phyloP scores from a whole-genome alignment of 2,888 invertebrate genomes.

The Conistra vaccinii region DNA sequence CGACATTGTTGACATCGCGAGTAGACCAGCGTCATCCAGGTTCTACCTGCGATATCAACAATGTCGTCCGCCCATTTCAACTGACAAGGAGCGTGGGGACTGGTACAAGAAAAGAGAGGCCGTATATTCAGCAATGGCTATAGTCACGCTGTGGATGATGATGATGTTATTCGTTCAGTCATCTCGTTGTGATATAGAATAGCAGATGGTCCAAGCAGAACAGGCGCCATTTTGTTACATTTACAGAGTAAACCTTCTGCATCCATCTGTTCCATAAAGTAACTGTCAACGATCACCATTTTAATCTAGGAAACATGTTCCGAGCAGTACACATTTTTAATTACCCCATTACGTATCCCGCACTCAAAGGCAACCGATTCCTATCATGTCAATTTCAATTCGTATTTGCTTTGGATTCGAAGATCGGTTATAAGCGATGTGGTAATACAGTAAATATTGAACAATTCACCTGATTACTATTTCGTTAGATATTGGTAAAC shows the following conservation, averaged over 20 bases:
- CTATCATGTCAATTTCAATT: conserved; percentile 42
- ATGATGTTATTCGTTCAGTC: too few species aligned
- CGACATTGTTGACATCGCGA: too few species aligned
- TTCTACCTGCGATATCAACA: too few species aligned
- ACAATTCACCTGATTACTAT: conserved; percentile 39
- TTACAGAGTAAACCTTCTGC: conserved; percentile 32
- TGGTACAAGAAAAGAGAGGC: too few species aligned
- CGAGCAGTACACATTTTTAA: conserved; percentile 63
- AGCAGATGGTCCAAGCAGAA: not conserved
- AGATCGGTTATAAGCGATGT: conserved; percentile 23
- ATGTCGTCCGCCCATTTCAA: too few species aligned
- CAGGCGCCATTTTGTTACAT: not conserved
- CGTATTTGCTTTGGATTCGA: conserved; percentile 27
- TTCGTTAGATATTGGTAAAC: conserved; percentile 28
- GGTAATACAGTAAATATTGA: conserved; percentile 47
- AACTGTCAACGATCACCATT: conserved; percentile 66
- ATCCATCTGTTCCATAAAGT: not conserved
- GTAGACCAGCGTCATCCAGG: too few species aligned
- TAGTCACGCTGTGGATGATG: too few species aligned
- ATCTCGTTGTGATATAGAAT: not conserved
- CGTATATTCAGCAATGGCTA: too few species aligned
- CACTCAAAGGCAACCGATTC: conserved; percentile 40
- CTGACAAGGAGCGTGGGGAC: too few species aligned
- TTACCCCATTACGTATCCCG: conserved; percentile 59
- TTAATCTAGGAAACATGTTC: conserved; percentile 66